These are phyloP conservation scores for Apteryx mantelli DNA, from an alignment of 2,113 vertebrate genomes.

Conservation along the genomic window DNA sequence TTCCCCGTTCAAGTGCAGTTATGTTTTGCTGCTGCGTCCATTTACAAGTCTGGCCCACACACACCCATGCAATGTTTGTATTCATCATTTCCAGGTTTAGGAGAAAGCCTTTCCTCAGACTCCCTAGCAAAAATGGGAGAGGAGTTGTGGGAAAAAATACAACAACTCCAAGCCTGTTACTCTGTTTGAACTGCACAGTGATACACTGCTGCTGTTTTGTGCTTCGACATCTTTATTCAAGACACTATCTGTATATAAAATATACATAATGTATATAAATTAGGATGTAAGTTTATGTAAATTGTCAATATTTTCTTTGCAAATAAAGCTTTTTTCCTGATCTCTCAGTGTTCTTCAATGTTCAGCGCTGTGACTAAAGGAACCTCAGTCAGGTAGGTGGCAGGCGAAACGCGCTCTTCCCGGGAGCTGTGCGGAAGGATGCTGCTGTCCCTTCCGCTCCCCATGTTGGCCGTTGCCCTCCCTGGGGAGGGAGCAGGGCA, in stretches of 20 bases:
- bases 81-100: neutral
- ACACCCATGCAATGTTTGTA: no score
- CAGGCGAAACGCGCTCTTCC: no score
- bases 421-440: neutral
- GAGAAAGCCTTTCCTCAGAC: neutral
- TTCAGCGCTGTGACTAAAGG: neutral
- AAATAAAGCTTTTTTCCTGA: conserved; percentile 61
- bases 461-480: neutral
- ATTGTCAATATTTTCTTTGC: conserved; percentile 66
- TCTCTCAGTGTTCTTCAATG: neutral
- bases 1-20: neutral
- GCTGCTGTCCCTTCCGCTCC: no score
- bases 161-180: fast-evolving
- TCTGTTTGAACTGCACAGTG: neutral
- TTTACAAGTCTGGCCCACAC: neutral
- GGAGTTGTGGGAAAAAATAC: neutral
- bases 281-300: conserved; percentile 73
- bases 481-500: neutral
- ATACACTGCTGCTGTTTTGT: neutral
- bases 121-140: neutral
- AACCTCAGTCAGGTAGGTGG: neutral
- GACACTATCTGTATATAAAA: conserved; percentile 70
- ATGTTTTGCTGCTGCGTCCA: neutral
- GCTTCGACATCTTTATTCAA: neutral
- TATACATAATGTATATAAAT: conserved; percentile 80